Evolutionary conservation across 1,140 invertebrate species (phyloP), one percentile per base, ranked within the genome.

Genomic region (Ostrea edulis): DNA sequence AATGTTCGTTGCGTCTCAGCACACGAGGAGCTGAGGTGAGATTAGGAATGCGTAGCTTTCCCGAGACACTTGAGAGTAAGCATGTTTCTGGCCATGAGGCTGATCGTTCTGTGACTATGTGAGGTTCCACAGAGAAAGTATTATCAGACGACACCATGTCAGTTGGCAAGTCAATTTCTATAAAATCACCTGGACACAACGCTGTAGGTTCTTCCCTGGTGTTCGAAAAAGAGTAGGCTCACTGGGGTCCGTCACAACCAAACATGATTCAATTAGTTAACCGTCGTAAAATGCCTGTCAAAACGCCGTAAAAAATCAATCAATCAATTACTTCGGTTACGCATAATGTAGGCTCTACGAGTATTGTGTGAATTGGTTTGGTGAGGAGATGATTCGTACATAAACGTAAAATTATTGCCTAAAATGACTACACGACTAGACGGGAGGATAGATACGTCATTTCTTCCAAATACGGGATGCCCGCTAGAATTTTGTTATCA

Each of bases 11-110:
- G n/a, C n/a, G n/a, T n/a, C n/a, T n/a, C n/a, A 90, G 17, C 2
- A 7, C 14, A 52, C 86, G 81, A 55, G 88, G 88, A 25, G 65
- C 35, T n/a, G 14, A 8, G 8, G 90, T 89, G 5, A 89, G 58
- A 86, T 91, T 91, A 9, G 86, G 71, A n/a, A 92, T 86, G 17
- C 87, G 85, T n/a, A n/a, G n/a, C n/a, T n/a, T n/a, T n/a, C n/a
- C n/a, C 0, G 86, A 11, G 29, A 91, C 77, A 11, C 68, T 87
- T 20, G 11, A 29, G 14, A 91, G 3, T 17, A 89, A 22, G 14
- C 12, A 11, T 20, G 88, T 82, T 8, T 12, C 35, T 14, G 87
- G 89, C 83, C 88, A 89, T 17, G 25, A 44, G 14, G 55, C n/a
- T 12, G n/a, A 7, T 53, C 71, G 3, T 62, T 22, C 81, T 4